Conservation (phyloP, 2,888 invertebrate species). For the Rosalia funebris region DNA sequence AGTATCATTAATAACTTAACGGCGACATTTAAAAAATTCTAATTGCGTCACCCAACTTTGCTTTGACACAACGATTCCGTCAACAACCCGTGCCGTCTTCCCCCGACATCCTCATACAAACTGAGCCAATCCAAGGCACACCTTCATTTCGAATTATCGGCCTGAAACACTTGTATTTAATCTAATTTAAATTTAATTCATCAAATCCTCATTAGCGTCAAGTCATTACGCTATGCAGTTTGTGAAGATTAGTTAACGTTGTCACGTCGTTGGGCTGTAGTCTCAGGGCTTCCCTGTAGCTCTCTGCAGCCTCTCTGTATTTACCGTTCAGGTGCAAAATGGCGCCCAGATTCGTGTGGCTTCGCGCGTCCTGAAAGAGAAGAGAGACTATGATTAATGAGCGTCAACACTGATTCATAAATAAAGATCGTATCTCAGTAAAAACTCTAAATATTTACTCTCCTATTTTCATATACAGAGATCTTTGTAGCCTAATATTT, state of each 20-base stretch:
- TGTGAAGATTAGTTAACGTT: constrained; percentile 88
- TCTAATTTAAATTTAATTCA: constrained; percentile 26
- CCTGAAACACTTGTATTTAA: constrained; percentile 29
- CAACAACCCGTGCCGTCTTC: not conserved
- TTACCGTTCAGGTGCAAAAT: constrained; percentile 94
- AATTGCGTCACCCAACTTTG: not conserved
- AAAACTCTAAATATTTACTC: constrained; percentile 5
- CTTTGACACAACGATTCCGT: no score
- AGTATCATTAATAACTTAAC: not conserved
- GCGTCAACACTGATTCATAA: constrained; percentile 9
- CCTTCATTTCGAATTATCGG: constrained; percentile 36
- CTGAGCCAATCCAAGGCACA: constrained; percentile 41
- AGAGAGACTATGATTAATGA: constrained; percentile 9
- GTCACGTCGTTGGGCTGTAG: constrained; percentile 90
- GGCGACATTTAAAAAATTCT: no score
- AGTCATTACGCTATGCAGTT: constrained; percentile 70
- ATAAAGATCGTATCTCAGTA: constrained; percentile 12
- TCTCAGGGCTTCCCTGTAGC: constrained; percentile 86
- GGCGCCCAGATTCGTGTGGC: constrained; percentile 94
- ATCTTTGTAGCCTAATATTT: no score
- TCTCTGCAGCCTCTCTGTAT: constrained; percentile 84
- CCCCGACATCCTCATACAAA: no score
- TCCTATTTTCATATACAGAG: no score
- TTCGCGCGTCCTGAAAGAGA: constrained; percentile 79
- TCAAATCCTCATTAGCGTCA: constrained; percentile 58